Base-by-base conservation (phyloP, 2,888 invertebrate genomes). In the Esperia sulphurella region DNA sequence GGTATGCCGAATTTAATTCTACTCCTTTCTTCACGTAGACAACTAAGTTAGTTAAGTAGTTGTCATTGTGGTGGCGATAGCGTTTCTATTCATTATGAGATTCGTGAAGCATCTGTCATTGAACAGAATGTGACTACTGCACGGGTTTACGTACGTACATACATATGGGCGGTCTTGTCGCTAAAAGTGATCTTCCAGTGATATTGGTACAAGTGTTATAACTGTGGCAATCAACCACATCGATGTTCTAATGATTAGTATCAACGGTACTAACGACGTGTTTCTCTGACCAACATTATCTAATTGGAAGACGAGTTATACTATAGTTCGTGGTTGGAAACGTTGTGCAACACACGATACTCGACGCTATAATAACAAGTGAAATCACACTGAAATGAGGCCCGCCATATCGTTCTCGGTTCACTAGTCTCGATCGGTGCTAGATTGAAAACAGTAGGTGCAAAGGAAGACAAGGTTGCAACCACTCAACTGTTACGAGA, bases 391-490 rank as follows among this genome's bases (percentile, higher is more conserved):
- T 58, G 59, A 75, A 70, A 68, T 42, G 68, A 75, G 68, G 71
- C 64, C 62, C 70, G 65, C 68, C 71, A 70, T 73, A 71, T 69
- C 56, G 61, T 78, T 77, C 59, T 71, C 75, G 79, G 78, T 79
- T 79, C 79, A 80, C 75, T 79, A 79, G 63, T 67, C 72, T 64
- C 65, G 65, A 71, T 73, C 71, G 75, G 71, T 75, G 69, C 61
- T 75, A 74, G 71, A 73, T 74, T 80, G 72, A 80, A 83, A 79
- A 77, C 65, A 57, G 59, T 56, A 63, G 58, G 63, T 67, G 62
- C 66, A 76, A 81, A 79, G 61, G 73, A 75, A 79, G 72, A 72
- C 85, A 83, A 85, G 84, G 84, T 77, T 81, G 65, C 58, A 79
- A 53, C 54, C 71, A 81, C 57, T 63, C 72, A 64, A 79, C 79